These are phyloP conservation scores for Corythaeola cristata DNA, from an alignment of 2,113 vertebrate genomes.

Conservation along the genomic window DNA sequence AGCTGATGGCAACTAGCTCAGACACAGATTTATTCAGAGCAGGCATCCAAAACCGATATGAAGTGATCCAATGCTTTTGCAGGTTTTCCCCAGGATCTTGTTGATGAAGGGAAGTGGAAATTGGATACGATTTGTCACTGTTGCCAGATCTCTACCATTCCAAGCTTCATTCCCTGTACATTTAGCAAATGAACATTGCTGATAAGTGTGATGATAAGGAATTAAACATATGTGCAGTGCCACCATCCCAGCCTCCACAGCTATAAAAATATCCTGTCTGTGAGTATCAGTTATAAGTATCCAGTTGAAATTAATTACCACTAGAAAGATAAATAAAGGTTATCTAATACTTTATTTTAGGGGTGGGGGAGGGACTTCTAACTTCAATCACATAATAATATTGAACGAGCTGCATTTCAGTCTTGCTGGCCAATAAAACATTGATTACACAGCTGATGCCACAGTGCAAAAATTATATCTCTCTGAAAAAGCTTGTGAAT, in stretches of 20 bases:
- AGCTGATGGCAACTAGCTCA: not conserved
- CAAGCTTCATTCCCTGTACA: not conserved
- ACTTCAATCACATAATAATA: constrained; percentile 36
- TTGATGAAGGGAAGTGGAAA: constrained; percentile 1
- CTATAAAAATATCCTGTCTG: not conserved
- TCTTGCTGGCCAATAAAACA: constrained; percentile 54
- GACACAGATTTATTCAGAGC: not conserved
- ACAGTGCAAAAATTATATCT: constrained; percentile 18
- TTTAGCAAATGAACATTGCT: not conserved
- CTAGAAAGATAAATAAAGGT: constrained; percentile 18
- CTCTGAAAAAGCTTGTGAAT: not conserved
- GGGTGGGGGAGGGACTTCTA: not conserved
- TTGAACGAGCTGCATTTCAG: not conserved
- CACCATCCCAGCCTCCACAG: not conserved
- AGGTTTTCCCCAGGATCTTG: not conserved
- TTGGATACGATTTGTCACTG: not conserved
- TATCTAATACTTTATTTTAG: constrained; percentile 22
- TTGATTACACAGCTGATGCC: constrained; percentile 65
- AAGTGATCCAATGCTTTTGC: not conserved
- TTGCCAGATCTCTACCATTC: not conserved
- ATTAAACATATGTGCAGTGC: not conserved
- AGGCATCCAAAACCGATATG: not conserved
- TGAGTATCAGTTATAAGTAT: not conserved
- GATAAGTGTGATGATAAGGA: not conserved
- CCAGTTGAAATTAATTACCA: not conserved